phyloP scores from a whole-genome alignment of 2,113 vertebrate species.

The Callithrix jacchus region DNA sequence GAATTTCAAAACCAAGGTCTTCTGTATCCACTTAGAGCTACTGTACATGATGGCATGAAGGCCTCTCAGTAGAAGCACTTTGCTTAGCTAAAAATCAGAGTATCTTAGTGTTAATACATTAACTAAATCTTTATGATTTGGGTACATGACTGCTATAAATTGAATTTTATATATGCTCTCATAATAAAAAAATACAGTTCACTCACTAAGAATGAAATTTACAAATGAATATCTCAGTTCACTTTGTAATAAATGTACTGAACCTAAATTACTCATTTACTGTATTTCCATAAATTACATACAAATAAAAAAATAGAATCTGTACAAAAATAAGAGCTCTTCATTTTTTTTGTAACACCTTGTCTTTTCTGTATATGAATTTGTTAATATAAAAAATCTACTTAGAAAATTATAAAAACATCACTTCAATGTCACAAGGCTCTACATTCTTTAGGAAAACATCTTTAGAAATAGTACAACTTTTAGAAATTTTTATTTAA shows the following conservation, averaged over 20 bases:
- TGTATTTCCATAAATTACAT: slow-evolving; percentile 31
- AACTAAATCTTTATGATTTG: not conserved
- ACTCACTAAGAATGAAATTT: slow-evolving; percentile 32
- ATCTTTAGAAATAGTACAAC: slow-evolving; percentile 66
- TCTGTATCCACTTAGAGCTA: not conserved
- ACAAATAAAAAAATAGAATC: not conserved
- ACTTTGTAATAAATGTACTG: not conserved
- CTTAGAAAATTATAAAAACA: slow-evolving; percentile 64
- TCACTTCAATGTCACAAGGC: not conserved
- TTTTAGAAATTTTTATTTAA: slow-evolving; percentile 32
- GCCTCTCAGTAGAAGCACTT: not conserved
- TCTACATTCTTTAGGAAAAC: slow-evolving; percentile 50
- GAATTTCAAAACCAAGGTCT: not conserved
- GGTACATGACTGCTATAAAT: not conserved
- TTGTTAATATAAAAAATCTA: slow-evolving; percentile 57
- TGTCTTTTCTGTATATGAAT: slow-evolving; percentile 32
- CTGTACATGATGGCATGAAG: not conserved
- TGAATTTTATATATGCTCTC: slow-evolving; percentile 35
- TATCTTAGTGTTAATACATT: slow-evolving; percentile 44
- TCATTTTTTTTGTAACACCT: slow-evolving; percentile 1
- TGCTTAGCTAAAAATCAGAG: slow-evolving; percentile 4
- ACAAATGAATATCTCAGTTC: slow-evolving; percentile 18
- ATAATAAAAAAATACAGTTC: too few relatives aligned
- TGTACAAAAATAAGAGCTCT: slow-evolving; percentile 65
- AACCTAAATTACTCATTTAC: not conserved